Evolutionary conservation across 2,797 vertebrate species (phyloP), one percentile per base, ranked within the genome.

Genomic region (Otolemur crassicaudatus): DNA sequence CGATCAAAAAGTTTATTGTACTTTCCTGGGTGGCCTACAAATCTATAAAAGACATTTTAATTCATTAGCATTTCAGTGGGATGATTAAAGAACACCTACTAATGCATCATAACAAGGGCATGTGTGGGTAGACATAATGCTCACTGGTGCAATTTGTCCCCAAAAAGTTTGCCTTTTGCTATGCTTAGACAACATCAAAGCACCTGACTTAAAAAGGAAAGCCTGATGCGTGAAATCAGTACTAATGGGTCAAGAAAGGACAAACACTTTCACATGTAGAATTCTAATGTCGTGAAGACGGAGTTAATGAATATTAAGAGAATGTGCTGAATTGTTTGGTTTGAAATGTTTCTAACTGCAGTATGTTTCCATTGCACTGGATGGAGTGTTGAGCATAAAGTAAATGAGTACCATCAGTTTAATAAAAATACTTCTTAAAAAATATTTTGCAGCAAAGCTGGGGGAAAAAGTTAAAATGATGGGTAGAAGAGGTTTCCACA

Each of bases 1-100:
- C 99, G 99, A 98, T 99, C 99, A 98, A 99, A 99, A 95, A 99
- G 99, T 98, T 99, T 99, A 98, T 99, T 99, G 98, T 99, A 99
- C 97, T 99, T 99, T 96, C 99, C 99, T 79, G 99, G 99, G 97
- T 99, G 99, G 90, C 99, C 99, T 93, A 99, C 99, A 98, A 99
- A 99, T 98, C 99, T 99, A 97, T 83, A 98, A 98, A 97, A 92
- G 11, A 40, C 40, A 98, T 97, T 97, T 75, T 94, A 85, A 73
- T 97, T 97, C 69, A 94, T 98, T 94, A 98, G 81, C 58, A 92
- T 88, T 94, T 70, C 75, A 63, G 77, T 17, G 43, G 40, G 37
- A 65, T 80, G 63, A 84, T 80, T 58, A 73, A 93, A 93, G 84
- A 94, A 76, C 90, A 95, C 53, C 63, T 82, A 77, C 70, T 91